Conservation (phyloP, 2,888 invertebrate species). For the Eudemis profundana region DNA sequence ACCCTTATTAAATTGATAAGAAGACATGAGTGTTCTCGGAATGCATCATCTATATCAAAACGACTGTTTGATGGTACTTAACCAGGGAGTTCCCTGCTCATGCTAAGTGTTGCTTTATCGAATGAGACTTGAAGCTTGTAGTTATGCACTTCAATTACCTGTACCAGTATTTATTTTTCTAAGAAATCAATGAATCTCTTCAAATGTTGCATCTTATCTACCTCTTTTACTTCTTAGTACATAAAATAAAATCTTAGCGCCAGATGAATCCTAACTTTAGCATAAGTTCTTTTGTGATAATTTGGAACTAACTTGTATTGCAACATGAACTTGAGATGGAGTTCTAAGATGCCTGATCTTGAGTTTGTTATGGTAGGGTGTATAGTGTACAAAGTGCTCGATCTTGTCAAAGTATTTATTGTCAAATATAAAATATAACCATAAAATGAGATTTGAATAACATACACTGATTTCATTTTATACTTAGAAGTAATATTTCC, state of each 20-base stretch:
- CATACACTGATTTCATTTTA: slow-evolving; percentile 35
- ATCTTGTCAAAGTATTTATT: slow-evolving; percentile 85
- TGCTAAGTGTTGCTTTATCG: slow-evolving; percentile 22
- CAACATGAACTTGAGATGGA: slow-evolving; percentile 48
- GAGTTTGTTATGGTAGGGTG: slow-evolving; percentile 57
- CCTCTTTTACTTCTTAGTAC: slow-evolving; percentile 78
- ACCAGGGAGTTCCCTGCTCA: slow-evolving; percentile 8
- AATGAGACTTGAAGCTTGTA: slow-evolving; percentile 18
- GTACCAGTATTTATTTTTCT: slow-evolving; percentile 79
- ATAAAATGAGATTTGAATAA: slow-evolving; percentile 41
- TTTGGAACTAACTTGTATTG: slow-evolving; percentile 52
- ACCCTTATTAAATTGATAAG: background rate
- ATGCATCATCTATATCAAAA: slow-evolving; percentile 29
- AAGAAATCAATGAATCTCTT: slow-evolving; percentile 77
- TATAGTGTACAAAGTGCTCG: slow-evolving; percentile 81
- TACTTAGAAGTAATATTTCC: background rate
- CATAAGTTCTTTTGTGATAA: slow-evolving; percentile 77
- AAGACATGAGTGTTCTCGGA: background rate
- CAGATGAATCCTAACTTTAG: slow-evolving; percentile 66
- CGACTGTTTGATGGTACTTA: slow-evolving; percentile 41
- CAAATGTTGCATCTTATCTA: slow-evolving; percentile 73
- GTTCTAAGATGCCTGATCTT: slow-evolving; percentile 37
- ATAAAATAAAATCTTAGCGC: slow-evolving; percentile 71
- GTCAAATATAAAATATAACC: slow-evolving; percentile 68
- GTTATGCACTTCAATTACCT: slow-evolving; percentile 66